Conservation (phyloP, 2,888 invertebrate genomes). For the Orthosia gothica region DNA sequence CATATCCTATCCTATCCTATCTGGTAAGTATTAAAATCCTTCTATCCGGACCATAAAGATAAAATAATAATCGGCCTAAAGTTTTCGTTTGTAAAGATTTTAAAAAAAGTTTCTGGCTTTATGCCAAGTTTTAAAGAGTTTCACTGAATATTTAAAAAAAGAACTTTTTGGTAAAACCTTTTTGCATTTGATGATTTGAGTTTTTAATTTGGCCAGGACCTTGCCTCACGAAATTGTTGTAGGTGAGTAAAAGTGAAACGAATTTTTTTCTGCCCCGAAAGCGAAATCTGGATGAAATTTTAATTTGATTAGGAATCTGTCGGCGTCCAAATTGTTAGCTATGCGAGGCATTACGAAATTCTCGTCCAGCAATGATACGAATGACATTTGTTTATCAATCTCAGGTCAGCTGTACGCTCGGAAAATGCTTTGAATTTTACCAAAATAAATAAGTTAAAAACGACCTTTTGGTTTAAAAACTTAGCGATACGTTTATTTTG, state of each 20-base stretch:
- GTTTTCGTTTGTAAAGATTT: constrained; percentile 49
- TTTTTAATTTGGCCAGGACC: constrained; percentile 67
- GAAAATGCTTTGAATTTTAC: constrained; percentile 38
- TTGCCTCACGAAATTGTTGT: constrained; percentile 50
- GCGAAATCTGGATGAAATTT: constrained; percentile 77
- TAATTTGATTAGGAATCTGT: constrained; percentile 80
- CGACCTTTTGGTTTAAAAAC: constrained; percentile 24
- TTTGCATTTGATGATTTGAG: constrained; percentile 61
- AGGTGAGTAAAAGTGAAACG: constrained; percentile 51
- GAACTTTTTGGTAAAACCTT: constrained; percentile 52
- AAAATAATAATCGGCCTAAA: constrained; percentile 44
- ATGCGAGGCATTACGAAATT: constrained; percentile 68
- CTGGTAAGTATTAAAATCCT: constrained; percentile 25
- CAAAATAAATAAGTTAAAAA: constrained; percentile 33
- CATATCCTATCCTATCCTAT: no score
- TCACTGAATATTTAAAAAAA: constrained; percentile 61
- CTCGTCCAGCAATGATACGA: constrained; percentile 34
- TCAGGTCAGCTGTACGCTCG: constrained; percentile 18
- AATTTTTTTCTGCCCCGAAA: constrained; percentile 66
- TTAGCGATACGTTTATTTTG: constrained; percentile 22
- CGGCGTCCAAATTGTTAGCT: constrained; percentile 69
- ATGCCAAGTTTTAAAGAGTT: constrained; percentile 54
- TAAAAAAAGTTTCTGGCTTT: constrained; percentile 23
- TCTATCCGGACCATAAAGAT: constrained; percentile 32
- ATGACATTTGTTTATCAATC: constrained; percentile 55